Percentiles rank a stretch among this genome's conserved stretches.
These are phyloP conservation scores for Epistrophe eligans DNA, from an alignment of 2,888 invertebrate genomes.

Conservation along the genomic window DNA sequence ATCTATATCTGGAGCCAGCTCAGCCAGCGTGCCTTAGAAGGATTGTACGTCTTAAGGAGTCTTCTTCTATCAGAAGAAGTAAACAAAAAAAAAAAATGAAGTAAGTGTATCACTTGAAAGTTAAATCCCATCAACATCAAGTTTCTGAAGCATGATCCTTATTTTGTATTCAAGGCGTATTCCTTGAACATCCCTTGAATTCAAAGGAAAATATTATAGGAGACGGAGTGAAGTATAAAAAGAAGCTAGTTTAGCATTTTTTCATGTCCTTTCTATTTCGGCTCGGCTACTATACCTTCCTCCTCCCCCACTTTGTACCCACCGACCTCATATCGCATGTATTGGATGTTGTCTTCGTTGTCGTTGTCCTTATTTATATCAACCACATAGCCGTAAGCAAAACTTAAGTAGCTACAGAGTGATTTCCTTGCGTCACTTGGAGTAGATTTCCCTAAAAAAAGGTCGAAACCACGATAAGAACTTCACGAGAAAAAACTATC, in stretches of 20 bases:
- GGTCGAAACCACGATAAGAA: conserved; percentile 14
- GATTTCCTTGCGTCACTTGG: conserved; percentile 58
- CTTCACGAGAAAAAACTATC: conserved; percentile 61
- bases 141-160: conserved; percentile 64
- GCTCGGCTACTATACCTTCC: no score
- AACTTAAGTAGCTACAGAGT: conserved; percentile 47
- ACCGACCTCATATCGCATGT: not conserved
- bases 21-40: conserved; percentile 16
- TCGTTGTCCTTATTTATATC: conserved; percentile 62
- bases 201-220: conserved; percentile 3
- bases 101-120: conserved; percentile 71
- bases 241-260: conserved; percentile 66
- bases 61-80: conserved; percentile 25
- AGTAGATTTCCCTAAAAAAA: conserved; percentile 43
- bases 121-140: conserved; percentile 73
- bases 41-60: conserved; percentile 41
- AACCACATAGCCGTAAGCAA: conserved; percentile 57
- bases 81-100: conserved; percentile 29
- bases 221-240: conserved; percentile 19
- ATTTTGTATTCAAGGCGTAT: conserved; percentile 70
- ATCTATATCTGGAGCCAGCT: not conserved
- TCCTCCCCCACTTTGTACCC: no score
- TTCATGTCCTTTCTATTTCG: conserved; percentile 29
- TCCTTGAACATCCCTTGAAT: conserved; percentile 15
- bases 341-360: not conserved